Base-by-base conservation (phyloP, 53 echinoderm and acorn worm genomes). In the Hippasteria phrygiana region DNA sequence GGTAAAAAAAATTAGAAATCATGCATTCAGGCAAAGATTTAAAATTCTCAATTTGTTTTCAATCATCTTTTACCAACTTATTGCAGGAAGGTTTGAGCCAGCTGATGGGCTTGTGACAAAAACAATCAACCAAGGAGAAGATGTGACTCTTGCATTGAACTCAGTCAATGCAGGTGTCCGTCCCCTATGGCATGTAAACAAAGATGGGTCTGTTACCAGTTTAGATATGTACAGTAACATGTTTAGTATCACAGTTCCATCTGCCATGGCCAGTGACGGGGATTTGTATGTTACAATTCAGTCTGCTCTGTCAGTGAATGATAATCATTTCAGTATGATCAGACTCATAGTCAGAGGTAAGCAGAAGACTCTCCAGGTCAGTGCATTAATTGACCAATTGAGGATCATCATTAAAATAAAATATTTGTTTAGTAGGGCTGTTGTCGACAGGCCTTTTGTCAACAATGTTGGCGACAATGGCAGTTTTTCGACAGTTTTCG, bases 321-420 rank as follows among this genome's bases (percentile, higher is more conserved):
- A 81, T 64, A 81, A 86, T 71, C 87, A 86, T 51, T 86, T 86
- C 54, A 71, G 71, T 34, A 86, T 87, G 62, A 74, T 87, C 36
- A 87, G 88, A 62, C 75, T 87, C 20, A 87, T 87, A 40, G 88
- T 87, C 28, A 55, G 88, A 87, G 88, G 88, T 87, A 75, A 74
- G 88, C 64, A 41, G 11, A 32, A 27, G 26, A 7, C 5, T 14
- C 12, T 78, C 16, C 24, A 1, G 31, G 56, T 20, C 14, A 7
- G 9, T 67, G 67, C 26, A 74, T 9, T 41, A 74, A 26, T 74
- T 11, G 7, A 18, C 24, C 3, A 33, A 16, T 29, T 35, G 41
- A 72, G 11, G 4, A n/a, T 10, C 33, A 72, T 26, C 12, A 8
- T 65, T 65, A 10, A n/a, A n/a, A n/a, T n/a, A n/a, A n/a, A n/a